phyloP scores from a whole-genome alignment of 2,888 invertebrate genomes.

The Eulithis testata region DNA sequence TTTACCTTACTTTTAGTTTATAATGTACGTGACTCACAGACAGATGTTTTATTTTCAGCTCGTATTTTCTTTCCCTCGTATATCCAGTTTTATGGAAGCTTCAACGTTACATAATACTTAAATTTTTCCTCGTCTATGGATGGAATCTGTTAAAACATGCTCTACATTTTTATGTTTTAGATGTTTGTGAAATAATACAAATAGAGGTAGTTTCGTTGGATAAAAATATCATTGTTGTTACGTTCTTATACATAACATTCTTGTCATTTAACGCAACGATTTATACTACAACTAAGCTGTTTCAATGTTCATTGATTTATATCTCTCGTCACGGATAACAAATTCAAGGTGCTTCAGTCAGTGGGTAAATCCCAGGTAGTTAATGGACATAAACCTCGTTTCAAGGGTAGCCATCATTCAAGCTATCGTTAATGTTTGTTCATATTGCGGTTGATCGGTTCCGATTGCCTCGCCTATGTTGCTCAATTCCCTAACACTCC shows the following conservation, averaged over 20 bases:
- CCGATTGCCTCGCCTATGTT: constrained; percentile 33
- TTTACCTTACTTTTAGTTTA: constrained; percentile 69
- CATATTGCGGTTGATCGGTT: constrained; percentile 24
- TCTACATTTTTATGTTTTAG: constrained; percentile 42
- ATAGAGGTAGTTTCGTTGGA: constrained; percentile 34
- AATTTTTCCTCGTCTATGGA: constrained; percentile 58
- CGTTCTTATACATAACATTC: constrained; percentile 15
- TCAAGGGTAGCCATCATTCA: constrained; percentile 62
- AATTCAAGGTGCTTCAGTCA: constrained; percentile 10
- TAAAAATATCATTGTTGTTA: constrained; percentile 34
- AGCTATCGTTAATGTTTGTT: constrained; percentile 34
- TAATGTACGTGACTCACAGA: constrained; percentile 66
- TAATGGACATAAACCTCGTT: constrained; percentile 45
- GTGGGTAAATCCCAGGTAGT: constrained; percentile 6
- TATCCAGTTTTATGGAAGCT: constrained; percentile 71
- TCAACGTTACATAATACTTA: constrained; percentile 69
- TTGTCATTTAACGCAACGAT: constrained; percentile 16
- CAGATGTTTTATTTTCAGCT: constrained; percentile 74
- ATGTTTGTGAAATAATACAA: constrained; percentile 36
- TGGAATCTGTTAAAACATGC: constrained; percentile 53
- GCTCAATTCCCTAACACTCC: constrained; percentile 37
- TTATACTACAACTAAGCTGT: constrained; percentile 7
- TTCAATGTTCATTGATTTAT: constrained; percentile 18
- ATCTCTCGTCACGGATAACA: constrained; percentile 9
- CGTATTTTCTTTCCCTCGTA: constrained; percentile 63